Percentiles rank a stretch among this genome's conserved stretches.
phyloP scores from a whole-genome alignment of 2,888 invertebrate species.

The Polymixis flavicincta region DNA sequence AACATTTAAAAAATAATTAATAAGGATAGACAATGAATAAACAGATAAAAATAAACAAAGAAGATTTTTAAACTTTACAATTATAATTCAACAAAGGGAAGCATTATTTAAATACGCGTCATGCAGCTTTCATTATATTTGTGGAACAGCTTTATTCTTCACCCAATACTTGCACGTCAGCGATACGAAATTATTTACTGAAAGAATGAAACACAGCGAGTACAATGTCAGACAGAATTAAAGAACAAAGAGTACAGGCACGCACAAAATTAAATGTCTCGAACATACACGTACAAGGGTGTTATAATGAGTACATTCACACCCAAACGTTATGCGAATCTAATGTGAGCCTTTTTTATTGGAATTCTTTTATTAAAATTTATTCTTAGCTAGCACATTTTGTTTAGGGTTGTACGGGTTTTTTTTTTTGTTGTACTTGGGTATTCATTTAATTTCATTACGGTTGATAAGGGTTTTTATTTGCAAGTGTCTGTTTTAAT shows the following conservation, averaged over 20 bases:
- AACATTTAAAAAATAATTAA: too few species aligned
- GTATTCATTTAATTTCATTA: conserved; percentile 37
- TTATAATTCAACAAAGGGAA: not conserved
- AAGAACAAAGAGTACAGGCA: conserved; percentile 52
- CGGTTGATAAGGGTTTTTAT: conserved; percentile 45
- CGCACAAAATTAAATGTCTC: conserved; percentile 50
- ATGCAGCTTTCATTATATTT: conserved; percentile 20
- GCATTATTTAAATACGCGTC: conserved; percentile 1
- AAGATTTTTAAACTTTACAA: not conserved
- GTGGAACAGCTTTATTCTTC: conserved; percentile 13
- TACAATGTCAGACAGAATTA: conserved; percentile 43
- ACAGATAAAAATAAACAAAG: not conserved
- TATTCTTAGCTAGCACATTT: conserved; percentile 39
- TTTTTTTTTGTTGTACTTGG: not conserved
- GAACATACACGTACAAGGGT: conserved; percentile 23
- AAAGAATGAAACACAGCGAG: conserved; percentile 19
- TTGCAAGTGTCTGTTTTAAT: conserved; percentile 29
- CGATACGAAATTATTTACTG: conserved; percentile 19
- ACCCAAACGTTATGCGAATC: conserved; percentile 43
- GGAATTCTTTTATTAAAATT: conserved; percentile 54
- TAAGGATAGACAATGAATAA: too few species aligned
- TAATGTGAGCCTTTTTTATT: conserved; percentile 50
- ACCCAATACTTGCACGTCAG: conserved; percentile 31
- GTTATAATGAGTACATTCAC: conserved; percentile 62
- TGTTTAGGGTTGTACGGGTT: conserved; percentile 33